These are phyloP conservation scores for Adineta ricciae DNA, from an alignment of 2,888 invertebrate genomes.

Conservation along the genomic window DNA sequence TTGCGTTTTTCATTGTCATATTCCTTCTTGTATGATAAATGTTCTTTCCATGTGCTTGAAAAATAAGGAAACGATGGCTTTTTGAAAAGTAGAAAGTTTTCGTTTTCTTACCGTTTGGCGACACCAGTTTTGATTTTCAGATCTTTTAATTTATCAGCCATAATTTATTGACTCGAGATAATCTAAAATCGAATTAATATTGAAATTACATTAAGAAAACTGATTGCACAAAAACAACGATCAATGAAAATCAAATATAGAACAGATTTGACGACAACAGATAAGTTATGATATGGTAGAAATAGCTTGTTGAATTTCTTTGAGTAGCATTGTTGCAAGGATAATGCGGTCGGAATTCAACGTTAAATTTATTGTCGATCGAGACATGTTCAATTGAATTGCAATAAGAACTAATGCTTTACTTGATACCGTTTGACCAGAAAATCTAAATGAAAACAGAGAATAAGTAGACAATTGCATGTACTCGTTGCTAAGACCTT, in stretches of 20 bases:
- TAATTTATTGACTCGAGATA: not conserved
- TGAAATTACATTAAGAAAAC: not conserved
- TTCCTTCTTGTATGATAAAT: constrained; percentile 4
- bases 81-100: not conserved
- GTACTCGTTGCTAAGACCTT: constrained; percentile 37
- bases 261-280: too few species aligned
- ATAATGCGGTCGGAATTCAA: constrained; percentile 89
- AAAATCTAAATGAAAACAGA: constrained; percentile 58
- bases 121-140: constrained; percentile 11
- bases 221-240: not conserved
- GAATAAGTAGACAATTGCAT: too few species aligned
- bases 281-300: not conserved
- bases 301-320: constrained; percentile 57
- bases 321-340: constrained; percentile 77
- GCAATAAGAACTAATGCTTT: constrained; percentile 66
- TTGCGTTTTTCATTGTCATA: not conserved
- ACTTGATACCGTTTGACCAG: constrained; percentile 70
- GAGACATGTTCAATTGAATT: constrained; percentile 36
- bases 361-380: constrained; percentile 51
- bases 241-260: too few species aligned
- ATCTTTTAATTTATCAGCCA: constrained; percentile 14
- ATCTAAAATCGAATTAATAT: not conserved
- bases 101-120: not conserved
- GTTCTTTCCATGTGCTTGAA: not conserved
- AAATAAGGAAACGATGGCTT: not conserved